Evolutionary conservation across 1,140 invertebrate genomes (phyloP), one percentile per base, ranked within the genome.

Genomic region (Microplitis mediator): DNA sequence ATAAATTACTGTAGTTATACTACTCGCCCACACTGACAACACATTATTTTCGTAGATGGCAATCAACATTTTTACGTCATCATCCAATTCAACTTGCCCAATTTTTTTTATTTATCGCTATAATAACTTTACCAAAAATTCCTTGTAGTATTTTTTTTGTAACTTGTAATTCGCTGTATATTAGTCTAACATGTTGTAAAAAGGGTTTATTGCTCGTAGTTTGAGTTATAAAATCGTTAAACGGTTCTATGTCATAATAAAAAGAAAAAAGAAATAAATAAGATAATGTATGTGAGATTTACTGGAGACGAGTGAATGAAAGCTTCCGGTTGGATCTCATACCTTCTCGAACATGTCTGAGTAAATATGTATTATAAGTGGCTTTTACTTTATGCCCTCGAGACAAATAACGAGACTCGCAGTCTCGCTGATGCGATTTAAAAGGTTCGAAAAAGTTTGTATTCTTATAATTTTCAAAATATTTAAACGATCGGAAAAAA

Each of bases 31-130:
- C 52, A 14, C 4, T 31, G 13, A 45, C 32, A 39, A 69, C 35
- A 69, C 36, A 16, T 45, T 14, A 32, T 45, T 58, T 69, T 58
- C 54, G 14, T 58, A 66, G 23, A 66, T 56, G 52, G 52, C 14
- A 56, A 56, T 56, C 52, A 56, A n/a, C 8, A 9, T n/a, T 16
- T 56, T 14, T 13, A 13, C 14, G 52, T 56, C 11, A 56, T 56
- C 2, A 56, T 56, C 14, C 14, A 56, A 56, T n/a, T 56, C 52
- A 16, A 16, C 23, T 23, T 23, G 23, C 23, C 23, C 23, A 23
- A 23, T 23, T 23, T 23, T 23, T 23, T 23, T 23, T 23, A 23
- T 23, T 23, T 23, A 23, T 23, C 1, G 23, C 23, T 23, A 23
- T 23, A 23, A 23, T 23, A 23, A 23, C 23, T 23, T 23, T 23